A percentile compares a stretch with the other conserved stretches of the same genome.
Conservation (phyloP, 2,797 vertebrate species). For the Rhinoraja longicauda region DNA sequence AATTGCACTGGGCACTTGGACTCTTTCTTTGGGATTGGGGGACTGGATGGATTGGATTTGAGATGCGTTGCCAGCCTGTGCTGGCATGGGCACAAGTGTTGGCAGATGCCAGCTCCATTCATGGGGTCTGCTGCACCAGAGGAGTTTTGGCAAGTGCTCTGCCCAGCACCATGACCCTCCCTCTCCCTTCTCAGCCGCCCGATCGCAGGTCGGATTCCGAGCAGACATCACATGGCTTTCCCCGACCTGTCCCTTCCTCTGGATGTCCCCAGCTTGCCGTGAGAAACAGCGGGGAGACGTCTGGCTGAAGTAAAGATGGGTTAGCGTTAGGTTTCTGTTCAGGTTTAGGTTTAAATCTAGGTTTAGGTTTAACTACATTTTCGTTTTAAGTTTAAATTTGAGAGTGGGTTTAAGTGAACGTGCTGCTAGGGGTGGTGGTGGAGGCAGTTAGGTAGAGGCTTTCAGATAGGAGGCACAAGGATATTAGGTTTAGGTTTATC, state of each 20-base stretch:
- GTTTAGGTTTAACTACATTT: no score
- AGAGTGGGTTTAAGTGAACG: no score
- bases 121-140: neutral
- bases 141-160: neutral
- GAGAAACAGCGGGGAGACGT: neutral
- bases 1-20: neutral
- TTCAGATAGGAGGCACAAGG: no score
- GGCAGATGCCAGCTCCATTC: neutral
- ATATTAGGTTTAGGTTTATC: no score
- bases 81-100: neutral
- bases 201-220: neutral
- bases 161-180: neutral
- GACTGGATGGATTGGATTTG: neutral
- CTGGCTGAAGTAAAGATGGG: no score
- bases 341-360: no score
- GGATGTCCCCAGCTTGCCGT: neutral
- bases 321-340: no score
- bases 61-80: neutral
- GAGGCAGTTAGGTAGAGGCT: no score
- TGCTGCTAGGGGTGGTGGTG: no score
- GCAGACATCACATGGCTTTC: neutral
- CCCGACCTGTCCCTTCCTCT: neutral
- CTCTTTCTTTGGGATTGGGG: neutral
- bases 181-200: neutral
- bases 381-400: no score